Conservation (phyloP, 2,797 vertebrate genomes). For the Cyclura pinguis region DNA sequence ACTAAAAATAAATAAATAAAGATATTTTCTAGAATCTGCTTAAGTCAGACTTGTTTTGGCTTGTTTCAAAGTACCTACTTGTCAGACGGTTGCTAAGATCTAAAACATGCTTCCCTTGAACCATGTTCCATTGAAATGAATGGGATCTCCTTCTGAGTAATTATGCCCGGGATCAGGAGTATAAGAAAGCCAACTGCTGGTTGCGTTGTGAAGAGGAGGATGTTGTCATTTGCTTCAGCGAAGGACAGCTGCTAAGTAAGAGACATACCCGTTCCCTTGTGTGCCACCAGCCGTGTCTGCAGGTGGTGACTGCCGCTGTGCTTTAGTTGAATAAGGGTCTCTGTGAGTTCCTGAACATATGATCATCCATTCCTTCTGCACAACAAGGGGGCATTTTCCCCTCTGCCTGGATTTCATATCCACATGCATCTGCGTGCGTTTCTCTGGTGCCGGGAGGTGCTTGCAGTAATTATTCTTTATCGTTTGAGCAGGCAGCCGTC, state of each 20-base stretch:
- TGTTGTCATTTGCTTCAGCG: conserved; percentile 58
- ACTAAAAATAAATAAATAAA: neutral
- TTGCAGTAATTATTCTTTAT: conserved; percentile 58
- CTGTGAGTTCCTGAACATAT: conserved; percentile 74
- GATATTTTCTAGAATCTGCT: neutral
- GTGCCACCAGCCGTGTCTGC: conserved; percentile 66
- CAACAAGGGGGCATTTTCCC: conserved; percentile 70
- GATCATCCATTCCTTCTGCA: conserved; percentile 65
- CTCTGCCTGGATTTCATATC: conserved; percentile 57
- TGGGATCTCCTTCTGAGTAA: conserved; percentile 26
- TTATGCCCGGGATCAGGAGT: conserved; percentile 40
- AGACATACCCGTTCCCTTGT: conserved; percentile 70
- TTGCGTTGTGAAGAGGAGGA: conserved; percentile 60
- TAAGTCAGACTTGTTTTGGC: neutral
- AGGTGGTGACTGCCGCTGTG: conserved; percentile 67
- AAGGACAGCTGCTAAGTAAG: conserved; percentile 69
- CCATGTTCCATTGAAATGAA: neutral
- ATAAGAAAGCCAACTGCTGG: conserved; percentile 67
- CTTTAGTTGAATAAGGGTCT: conserved; percentile 75
- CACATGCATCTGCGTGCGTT: conserved; percentile 62
- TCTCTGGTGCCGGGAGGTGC: conserved; percentile 55
- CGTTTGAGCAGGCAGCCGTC: conserved; percentile 33
- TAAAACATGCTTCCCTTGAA: neutral
- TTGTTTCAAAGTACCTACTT: neutral
- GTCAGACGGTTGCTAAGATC: neutral